Percentiles rank a stretch among this genome's conserved stretches.
Evolutionary conservation across 2,113 vertebrate species (phyloP).

Genomic region (Osmerus eperlanus): DNA sequence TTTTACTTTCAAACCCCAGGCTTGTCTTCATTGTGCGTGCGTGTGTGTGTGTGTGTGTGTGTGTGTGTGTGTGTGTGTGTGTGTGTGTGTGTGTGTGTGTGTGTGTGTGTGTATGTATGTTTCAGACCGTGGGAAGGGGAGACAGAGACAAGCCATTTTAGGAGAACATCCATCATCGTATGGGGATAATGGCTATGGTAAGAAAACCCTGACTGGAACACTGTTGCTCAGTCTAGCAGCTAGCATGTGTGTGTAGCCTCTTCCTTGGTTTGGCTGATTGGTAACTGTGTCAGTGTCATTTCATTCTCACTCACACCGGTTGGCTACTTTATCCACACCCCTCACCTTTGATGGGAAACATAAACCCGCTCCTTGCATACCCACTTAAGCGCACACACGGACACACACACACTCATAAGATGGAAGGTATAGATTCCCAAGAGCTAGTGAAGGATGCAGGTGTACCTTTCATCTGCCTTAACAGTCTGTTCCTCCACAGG

Average conservation of each 20-base stretch:
- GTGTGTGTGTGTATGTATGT: slow-evolving; percentile 36
- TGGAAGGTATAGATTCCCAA: slow-evolving; percentile 1
- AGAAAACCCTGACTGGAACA: slow-evolving; percentile 53
- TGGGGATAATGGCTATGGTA: slow-evolving; percentile 85
- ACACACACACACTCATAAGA: slow-evolving; percentile 4
- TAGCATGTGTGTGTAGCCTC: background rate
- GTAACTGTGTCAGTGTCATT: too few species aligned
- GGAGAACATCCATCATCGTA: slow-evolving; percentile 90
- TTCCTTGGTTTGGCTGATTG: background rate
- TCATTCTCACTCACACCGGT: slow-evolving; percentile 15
- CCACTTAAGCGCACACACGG: background rate
- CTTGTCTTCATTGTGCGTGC: background rate
- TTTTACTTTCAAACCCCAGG: background rate
- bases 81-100: too few species aligned
- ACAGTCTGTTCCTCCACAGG: too few species aligned
- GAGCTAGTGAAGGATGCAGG: background rate
- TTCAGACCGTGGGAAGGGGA: slow-evolving; percentile 90
- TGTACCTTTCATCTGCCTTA: background rate
- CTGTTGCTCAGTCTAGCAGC: background rate
- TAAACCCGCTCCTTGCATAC: slow-evolving; percentile 4
- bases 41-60: slow-evolving; percentile 36
- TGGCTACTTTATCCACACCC: slow-evolving; percentile 20
- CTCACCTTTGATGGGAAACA: slow-evolving; percentile 23
- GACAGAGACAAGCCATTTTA: slow-evolving; percentile 93
- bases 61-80: slow-evolving; percentile 40